These are phyloP conservation scores for Macquaria ambigua DNA, from an alignment of 2,113 vertebrate species.

Conservation along the genomic window DNA sequence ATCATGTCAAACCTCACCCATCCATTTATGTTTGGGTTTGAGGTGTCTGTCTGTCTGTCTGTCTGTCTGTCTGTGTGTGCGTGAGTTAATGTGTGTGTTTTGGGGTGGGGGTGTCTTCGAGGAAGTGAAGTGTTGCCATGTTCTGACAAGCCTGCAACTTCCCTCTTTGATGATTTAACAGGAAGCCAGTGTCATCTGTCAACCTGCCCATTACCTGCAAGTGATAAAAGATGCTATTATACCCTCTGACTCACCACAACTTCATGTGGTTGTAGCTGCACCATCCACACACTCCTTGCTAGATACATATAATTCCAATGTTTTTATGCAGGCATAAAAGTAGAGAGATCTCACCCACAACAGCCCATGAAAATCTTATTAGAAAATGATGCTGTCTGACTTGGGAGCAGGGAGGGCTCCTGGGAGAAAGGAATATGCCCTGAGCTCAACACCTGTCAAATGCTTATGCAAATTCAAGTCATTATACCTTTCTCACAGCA, in stretches of 20 bases:
- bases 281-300: slow-evolving; percentile 27
- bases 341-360: slow-evolving; percentile 32
- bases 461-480: slow-evolving; percentile 56
- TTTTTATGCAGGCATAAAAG: slow-evolving; percentile 49
- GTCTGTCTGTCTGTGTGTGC: neutral
- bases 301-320: slow-evolving; percentile 24
- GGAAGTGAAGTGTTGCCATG: slow-evolving; percentile 60
- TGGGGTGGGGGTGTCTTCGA: slow-evolving; percentile 25
- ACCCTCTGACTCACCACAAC: slow-evolving; percentile 52
- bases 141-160: slow-evolving; percentile 71
- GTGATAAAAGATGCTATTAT: slow-evolving; percentile 69
- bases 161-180: slow-evolving; percentile 68
- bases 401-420: slow-evolving; percentile 14
- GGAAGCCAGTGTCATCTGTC: slow-evolving; percentile 66
- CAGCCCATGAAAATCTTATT: slow-evolving; percentile 58
- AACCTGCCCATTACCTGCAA: slow-evolving; percentile 63
- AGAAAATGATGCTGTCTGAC: slow-evolving; percentile 50
- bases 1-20: slow-evolving; percentile 45
- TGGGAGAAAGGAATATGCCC: slow-evolving; percentile 43
- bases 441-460: slow-evolving; percentile 67
- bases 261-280: slow-evolving; percentile 28
- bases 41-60: slow-evolving; percentile 5
- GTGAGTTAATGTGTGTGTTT: slow-evolving; percentile 37
- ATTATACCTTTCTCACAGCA: slow-evolving; percentile 33
- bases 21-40: slow-evolving; percentile 42